phyloP scores from a whole-genome alignment of 2,888 invertebrate genomes.

The Cantharis rufa region DNA sequence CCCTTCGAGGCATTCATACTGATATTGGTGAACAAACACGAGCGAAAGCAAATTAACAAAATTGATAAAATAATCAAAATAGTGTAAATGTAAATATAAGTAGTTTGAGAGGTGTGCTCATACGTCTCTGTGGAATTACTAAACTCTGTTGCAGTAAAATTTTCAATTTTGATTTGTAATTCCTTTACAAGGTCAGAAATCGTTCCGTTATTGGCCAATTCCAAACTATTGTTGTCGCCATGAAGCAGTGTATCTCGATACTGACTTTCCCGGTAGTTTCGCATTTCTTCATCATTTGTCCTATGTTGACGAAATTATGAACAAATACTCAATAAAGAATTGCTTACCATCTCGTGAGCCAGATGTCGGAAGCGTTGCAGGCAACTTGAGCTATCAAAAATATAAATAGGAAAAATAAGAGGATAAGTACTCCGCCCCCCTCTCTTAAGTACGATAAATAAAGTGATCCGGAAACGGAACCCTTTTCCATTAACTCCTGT shows the following conservation, averaged over 20 bases:
- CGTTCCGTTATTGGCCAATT: background rate
- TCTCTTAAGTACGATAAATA: slow-evolving; percentile 73
- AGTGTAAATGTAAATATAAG: slow-evolving; percentile 63
- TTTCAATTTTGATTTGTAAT: background rate
- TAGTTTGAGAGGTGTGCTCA: background rate
- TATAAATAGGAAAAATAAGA: slow-evolving; percentile 58
- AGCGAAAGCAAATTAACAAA: slow-evolving; percentile 66
- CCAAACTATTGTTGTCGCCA: background rate
- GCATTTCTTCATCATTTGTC: slow-evolving; percentile 54
- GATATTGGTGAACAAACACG: slow-evolving; percentile 71
- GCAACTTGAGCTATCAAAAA: slow-evolving; percentile 70
- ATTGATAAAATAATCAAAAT: slow-evolving; percentile 63
- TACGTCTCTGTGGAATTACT: background rate
- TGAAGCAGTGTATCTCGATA: background rate
- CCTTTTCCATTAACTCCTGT: slow-evolving; percentile 69
- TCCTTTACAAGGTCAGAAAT: background rate
- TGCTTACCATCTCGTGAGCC: slow-evolving; percentile 76
- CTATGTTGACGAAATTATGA: slow-evolving; percentile 40
- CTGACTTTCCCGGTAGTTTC: background rate
- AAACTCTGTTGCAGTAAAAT: background rate
- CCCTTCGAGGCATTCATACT: slow-evolving; percentile 75
- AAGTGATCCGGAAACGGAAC: slow-evolving; percentile 64
- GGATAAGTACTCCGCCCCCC: slow-evolving; percentile 64
- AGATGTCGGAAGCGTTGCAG: slow-evolving; percentile 75
- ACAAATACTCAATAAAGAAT: background rate